Evolutionary conservation across 2,113 vertebrate species (phyloP), one percentile per base, ranked within the genome.

Genomic region (Actenoides hombroni): DNA sequence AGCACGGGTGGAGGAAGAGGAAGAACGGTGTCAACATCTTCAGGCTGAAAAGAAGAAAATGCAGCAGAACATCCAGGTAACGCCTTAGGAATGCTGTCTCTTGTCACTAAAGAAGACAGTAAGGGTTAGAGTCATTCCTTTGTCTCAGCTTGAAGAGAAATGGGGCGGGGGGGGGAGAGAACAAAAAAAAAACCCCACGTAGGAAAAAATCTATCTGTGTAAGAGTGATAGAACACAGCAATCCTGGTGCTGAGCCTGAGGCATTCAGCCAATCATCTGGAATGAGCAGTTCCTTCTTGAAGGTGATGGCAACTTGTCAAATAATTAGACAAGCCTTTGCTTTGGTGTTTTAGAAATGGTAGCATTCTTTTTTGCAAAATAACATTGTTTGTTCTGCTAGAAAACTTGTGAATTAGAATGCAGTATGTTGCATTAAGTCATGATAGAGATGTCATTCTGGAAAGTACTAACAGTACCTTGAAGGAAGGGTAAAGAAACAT

Each of bases 1-100:
- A 97, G 98, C 99, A 42, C 98, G 99, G 3, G 99, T 99, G 64
- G 99, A 99, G 95, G 99, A 99, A 80, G 99, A 99, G 86, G 99
- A 99, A 75, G 99, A 99, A 96, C 97, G 99, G 24, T 99, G 98
- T 80, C 98, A 98, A 74, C 99, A 99, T 3, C 97, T 99, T 86
- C 90, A 97, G 77, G 4, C 94, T 0, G 99, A 99, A 64, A 99
- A 99, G 97, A 99, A 99, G 97, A 99, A 99, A 95, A 99, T 99
- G 99, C 99, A 99, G 94, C 99, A 99, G 85, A 99, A 99, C 64
- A 99, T 99, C 76, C 96, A 98, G 88, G 99, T 99, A 97, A 88
- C 91, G 19, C 33, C 13, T 46, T 40, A 3, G 56, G 48, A 77
- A 48, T 21, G 29, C 16, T 51, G 24, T 15, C 20, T 56, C 7